Percentiles rank a stretch among this genome's conserved stretches.
Evolutionary conservation across 1,140 invertebrate species (phyloP).

Genomic region (Leptonema lineaticorne): DNA sequence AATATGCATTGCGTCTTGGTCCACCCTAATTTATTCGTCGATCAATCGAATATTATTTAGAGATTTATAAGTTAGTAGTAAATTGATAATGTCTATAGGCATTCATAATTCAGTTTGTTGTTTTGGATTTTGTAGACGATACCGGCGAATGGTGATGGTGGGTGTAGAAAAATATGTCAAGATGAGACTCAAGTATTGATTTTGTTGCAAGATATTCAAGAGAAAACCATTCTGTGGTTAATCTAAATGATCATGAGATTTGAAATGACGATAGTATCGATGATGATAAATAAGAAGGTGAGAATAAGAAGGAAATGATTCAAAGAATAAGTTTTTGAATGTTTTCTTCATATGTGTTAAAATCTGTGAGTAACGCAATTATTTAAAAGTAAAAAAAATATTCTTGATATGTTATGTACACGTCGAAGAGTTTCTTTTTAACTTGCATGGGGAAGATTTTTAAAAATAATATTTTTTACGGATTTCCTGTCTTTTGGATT

Average conservation of each 20-base stretch:
- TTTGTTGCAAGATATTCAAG: not conserved
- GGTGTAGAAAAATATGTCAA: not conserved
- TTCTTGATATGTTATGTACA: not conserved
- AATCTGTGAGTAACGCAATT: not conserved
- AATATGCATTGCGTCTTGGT: slow-evolving; percentile 2
- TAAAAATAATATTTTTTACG: slow-evolving; percentile 7
- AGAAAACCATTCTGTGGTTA: not conserved
- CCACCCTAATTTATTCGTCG: not conserved
- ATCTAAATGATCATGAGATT: not conserved
- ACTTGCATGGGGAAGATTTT: slow-evolving; percentile 6
- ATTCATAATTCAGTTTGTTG: not conserved
- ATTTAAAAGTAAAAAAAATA: not conserved
- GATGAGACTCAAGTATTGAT: slow-evolving; percentile 4
- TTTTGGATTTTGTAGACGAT: not conserved
- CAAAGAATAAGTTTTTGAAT: no score
- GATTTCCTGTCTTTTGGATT: slow-evolving; percentile 7
- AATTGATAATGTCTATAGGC: not conserved
- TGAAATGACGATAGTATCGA: not conserved
- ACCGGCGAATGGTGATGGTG: not conserved
- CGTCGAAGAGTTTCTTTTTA: no score
- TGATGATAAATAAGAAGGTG: not conserved
- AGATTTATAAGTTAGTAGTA: not conserved
- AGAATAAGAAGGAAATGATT: not conserved
- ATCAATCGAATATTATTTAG: not conserved
- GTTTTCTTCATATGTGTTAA: no score